These are phyloP conservation scores for Campylomormyrus tamandua DNA, from an alignment of 2,113 vertebrate genomes.

Conservation along the genomic window DNA sequence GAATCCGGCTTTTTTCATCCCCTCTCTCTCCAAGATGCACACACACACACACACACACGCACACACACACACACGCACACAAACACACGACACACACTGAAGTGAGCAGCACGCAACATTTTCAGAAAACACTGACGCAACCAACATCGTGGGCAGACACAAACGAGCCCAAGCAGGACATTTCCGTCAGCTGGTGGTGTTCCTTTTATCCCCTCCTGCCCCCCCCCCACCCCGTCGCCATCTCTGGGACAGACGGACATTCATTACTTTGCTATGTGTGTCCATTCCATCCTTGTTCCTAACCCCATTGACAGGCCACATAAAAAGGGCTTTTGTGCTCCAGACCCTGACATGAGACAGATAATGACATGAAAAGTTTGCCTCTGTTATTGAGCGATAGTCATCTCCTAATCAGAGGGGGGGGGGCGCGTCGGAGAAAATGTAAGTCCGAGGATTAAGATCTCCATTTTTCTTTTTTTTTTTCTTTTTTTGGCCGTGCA, in stretches of 20 bases:
- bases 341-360: conserved; percentile 63
- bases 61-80: conserved; percentile 21
- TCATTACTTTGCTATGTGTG: conserved; percentile 54
- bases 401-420: conserved; percentile 59
- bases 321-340: conserved; percentile 76
- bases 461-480: conserved; percentile 86
- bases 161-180: not conserved
- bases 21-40: conserved; percentile 14
- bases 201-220: conserved; percentile 33
- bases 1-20: conserved; percentile 32
- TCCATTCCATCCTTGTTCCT: conserved; percentile 59
- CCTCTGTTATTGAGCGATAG: conserved; percentile 52
- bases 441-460: conserved; percentile 95
- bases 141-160: not conserved
- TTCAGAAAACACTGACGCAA: conserved; percentile 20
- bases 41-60: conserved; percentile 26
- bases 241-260: conserved; percentile 37
- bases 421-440: conserved; percentile 53
- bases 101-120: conserved; percentile 30
- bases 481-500: conserved; percentile 99
- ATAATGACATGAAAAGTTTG: conserved; percentile 74
- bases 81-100: conserved; percentile 30
- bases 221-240: not conserved
- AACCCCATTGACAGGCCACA: conserved; percentile 72
- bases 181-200: conserved; percentile 51